These are phyloP conservation scores for Himantopus leucocephalus DNA, from an alignment of 2,113 vertebrate genomes.

Conservation along the genomic window DNA sequence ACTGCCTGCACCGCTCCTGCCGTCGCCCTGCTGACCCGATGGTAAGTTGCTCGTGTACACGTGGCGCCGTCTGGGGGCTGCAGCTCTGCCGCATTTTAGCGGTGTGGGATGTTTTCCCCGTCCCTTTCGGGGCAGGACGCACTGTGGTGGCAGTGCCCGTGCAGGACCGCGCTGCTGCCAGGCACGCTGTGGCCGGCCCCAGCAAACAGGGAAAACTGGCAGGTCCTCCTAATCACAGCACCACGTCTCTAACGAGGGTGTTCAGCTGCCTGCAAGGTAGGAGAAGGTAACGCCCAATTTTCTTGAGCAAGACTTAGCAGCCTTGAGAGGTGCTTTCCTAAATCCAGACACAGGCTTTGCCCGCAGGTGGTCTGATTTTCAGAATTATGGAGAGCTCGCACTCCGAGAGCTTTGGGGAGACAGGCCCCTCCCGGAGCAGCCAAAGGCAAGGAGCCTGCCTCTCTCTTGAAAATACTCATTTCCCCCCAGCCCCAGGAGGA, in stretches of 20 bases:
- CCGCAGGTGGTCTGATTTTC: background rate
- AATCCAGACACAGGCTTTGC: background rate
- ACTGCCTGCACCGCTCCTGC: background rate
- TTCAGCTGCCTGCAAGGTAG: background rate
- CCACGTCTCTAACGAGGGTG: rapidly evolving
- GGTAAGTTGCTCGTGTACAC: rapidly evolving
- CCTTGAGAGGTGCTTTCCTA: background rate
- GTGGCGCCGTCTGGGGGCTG: background rate
- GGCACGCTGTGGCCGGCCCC: rapidly evolving
- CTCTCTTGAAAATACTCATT: background rate
- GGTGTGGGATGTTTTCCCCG: rapidly evolving
- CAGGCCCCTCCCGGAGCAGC: background rate
- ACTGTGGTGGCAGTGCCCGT: rapidly evolving
- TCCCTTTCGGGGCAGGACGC: rapidly evolving
- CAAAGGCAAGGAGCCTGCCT: background rate
- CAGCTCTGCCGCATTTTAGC: background rate
- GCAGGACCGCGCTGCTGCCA: background rate
- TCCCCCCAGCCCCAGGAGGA: background rate
- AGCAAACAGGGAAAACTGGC: rapidly evolving
- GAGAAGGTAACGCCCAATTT: background rate
- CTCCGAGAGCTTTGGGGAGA: background rate
- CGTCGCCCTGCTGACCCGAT: rapidly evolving
- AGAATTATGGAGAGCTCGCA: background rate
- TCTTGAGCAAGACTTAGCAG: background rate
- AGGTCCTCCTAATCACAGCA: background rate